Conservation (phyloP, 2,888 invertebrate species). For the Hydroisotoma schaefferi region DNA sequence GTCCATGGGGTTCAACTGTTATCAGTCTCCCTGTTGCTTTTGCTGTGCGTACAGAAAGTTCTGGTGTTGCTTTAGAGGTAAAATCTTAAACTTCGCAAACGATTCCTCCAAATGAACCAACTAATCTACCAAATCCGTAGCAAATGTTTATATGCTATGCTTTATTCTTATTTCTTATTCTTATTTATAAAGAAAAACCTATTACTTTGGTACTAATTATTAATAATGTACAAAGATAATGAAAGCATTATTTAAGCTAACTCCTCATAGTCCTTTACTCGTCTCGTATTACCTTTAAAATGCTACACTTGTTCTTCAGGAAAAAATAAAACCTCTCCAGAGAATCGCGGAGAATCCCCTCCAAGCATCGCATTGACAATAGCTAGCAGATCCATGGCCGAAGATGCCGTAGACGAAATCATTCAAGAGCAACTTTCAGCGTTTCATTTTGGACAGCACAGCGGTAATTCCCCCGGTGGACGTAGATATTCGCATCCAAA, state of each 20-base stretch:
- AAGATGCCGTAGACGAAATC: constrained; percentile 21
- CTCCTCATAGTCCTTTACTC: too few relatives aligned
- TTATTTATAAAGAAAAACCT: too few relatives aligned
- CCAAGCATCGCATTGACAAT: constrained; percentile 29
- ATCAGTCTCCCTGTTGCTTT: constrained; percentile 1
- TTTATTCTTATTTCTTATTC: too few relatives aligned
- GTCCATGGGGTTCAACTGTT: constrained; percentile 3
- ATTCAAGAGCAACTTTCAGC: constrained; percentile 30
- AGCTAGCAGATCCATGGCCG: constrained; percentile 15
- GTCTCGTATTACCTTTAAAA: too few relatives aligned
- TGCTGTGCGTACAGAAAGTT: constrained; percentile 1
- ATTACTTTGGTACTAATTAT: too few relatives aligned
- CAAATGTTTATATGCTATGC: too few relatives aligned
- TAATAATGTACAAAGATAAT: too few relatives aligned
- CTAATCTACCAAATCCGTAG: too few relatives aligned
- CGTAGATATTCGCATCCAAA: constrained; percentile 39
- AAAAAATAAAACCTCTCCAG: constrained; percentile 9
- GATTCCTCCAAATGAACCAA: too few relatives aligned
- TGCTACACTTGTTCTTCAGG: not conserved
- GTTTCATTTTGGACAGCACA: constrained; percentile 21
- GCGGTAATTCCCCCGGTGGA: constrained; percentile 16
- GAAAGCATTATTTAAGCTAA: too few relatives aligned
- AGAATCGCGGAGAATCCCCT: not conserved
- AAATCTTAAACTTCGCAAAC: too few relatives aligned
- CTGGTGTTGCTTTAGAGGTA: constrained; percentile 6